Conservation (phyloP, 1,140 invertebrate species). For the Penaeus japonicus region DNA sequence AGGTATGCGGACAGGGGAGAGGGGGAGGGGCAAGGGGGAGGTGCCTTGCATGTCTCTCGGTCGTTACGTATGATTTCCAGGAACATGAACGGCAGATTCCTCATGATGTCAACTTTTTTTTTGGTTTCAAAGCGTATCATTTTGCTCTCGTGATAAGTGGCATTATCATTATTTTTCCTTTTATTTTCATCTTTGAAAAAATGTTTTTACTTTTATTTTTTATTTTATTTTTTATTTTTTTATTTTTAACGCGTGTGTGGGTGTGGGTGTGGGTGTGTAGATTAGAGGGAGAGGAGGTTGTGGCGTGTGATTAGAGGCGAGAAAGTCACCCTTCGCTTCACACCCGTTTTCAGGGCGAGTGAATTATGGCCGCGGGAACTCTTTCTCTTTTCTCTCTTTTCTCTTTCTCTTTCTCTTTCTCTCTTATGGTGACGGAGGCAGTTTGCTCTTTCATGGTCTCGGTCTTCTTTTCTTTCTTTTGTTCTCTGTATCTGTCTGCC, state of each 20-base stretch:
- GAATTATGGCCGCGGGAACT: too few species aligned
- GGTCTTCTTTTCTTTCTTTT: neutral
- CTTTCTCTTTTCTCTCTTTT: too few species aligned
- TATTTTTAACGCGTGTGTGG: too few species aligned
- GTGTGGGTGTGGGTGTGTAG: neutral
- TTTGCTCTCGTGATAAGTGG: neutral
- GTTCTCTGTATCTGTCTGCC: neutral
- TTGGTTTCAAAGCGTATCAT: neutral
- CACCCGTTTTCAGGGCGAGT: too few species aligned
- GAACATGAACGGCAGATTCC: neutral
- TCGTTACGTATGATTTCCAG: neutral
- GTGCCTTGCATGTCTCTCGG: neutral
- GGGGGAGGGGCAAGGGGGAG: neutral
- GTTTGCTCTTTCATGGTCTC: too few species aligned
- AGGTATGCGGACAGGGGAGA: too few species aligned
- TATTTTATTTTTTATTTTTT: too few species aligned
- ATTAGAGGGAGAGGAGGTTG: neutral
- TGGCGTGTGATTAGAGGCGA: neutral
- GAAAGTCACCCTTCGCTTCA: neutral
- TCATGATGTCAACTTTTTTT: too few species aligned
- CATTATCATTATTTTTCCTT: neutral
- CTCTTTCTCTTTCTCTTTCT: too few species aligned
- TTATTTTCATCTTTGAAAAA: too few species aligned
- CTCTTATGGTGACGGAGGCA: too few species aligned
- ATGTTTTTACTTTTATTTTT: too few species aligned